Percentiles rank a stretch among this genome's conserved stretches.
Conservation (phyloP, 2,113 vertebrate species). For the Neodontobutis hainanensis region DNA sequence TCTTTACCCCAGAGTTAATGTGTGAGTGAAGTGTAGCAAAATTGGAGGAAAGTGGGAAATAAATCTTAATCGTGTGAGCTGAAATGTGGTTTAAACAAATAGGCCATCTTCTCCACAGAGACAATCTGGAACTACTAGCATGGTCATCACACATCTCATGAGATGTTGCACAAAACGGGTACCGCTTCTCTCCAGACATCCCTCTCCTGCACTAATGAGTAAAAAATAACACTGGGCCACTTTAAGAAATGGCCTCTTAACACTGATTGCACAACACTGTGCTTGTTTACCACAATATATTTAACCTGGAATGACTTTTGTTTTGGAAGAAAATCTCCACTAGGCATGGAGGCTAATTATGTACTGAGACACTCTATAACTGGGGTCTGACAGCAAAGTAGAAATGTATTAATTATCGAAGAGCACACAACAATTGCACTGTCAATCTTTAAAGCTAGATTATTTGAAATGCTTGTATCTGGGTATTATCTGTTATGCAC, state of each 20-base stretch:
- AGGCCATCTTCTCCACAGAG: constrained; percentile 22
- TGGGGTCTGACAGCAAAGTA: no score
- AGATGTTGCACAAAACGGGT: constrained; percentile 27
- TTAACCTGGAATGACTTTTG: constrained; percentile 10
- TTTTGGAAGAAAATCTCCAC: neutral
- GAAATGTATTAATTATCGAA: no score
- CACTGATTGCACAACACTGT: neutral
- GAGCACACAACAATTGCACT: no score
- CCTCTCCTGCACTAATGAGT: constrained; percentile 24
- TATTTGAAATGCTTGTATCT: no score
- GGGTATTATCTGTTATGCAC: no score
- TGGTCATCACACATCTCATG: constrained; percentile 23
- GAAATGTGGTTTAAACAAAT: constrained; percentile 39
- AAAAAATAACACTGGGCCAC: neutral
- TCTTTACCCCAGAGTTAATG: neutral
- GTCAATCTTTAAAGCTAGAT: no score
- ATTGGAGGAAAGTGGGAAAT: constrained; percentile 16
- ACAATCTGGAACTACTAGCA: neutral
- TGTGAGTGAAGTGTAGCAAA: neutral
- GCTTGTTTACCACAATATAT: constrained; percentile 2
- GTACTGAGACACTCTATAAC: neutral
- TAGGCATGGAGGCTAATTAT: neutral
- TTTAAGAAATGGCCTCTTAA: neutral
- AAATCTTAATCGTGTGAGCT: constrained; percentile 36
- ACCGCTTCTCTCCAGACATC: constrained; percentile 15